Evolutionary conservation across 2,113 vertebrate species (phyloP).

Genomic region (Dunckerocampus dactyliophorus): DNA sequence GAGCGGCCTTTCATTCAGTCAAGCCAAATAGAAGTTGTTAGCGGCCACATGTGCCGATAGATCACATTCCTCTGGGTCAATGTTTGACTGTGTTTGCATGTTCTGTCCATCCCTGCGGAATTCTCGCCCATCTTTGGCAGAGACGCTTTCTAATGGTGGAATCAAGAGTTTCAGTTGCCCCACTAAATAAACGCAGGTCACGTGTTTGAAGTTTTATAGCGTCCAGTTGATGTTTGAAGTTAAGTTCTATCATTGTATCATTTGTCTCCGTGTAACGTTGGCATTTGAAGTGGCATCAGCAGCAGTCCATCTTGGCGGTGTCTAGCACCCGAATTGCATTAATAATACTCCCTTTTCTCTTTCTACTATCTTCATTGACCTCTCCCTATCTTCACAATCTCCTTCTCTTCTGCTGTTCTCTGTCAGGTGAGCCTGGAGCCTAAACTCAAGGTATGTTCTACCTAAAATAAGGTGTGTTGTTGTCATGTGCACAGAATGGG

Average conservation of each 20-base stretch:
- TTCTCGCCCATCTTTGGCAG: no score
- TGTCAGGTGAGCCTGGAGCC: slow-evolving; percentile 53
- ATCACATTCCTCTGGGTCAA: not conserved
- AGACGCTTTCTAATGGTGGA: no score
- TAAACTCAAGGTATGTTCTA: slow-evolving; percentile 59
- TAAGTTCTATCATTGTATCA: no score
- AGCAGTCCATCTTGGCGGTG: no score
- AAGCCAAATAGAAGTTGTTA: not conserved
- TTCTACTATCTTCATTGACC: not conserved
- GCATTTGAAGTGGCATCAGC: no score
- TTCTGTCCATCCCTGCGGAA: no score
- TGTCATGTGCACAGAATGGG: no score
- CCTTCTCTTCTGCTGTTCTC: slow-evolving; percentile 3
- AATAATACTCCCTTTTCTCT: slow-evolving; percentile 1
- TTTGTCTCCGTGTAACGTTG: no score
- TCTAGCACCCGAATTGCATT: not conserved
- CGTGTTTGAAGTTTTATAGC: slow-evolving; percentile 9
- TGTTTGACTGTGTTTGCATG: not conserved
- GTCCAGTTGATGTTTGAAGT: not conserved
- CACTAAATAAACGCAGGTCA: not conserved
- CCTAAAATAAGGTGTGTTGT: not conserved
- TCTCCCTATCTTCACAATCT: not conserved
- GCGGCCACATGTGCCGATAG: slow-evolving; percentile 11
- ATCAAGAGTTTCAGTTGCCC: no score
- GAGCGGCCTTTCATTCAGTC: no score